Evolutionary conservation across 1,140 invertebrate species (phyloP).

Genomic region (Euwallacea similis): DNA sequence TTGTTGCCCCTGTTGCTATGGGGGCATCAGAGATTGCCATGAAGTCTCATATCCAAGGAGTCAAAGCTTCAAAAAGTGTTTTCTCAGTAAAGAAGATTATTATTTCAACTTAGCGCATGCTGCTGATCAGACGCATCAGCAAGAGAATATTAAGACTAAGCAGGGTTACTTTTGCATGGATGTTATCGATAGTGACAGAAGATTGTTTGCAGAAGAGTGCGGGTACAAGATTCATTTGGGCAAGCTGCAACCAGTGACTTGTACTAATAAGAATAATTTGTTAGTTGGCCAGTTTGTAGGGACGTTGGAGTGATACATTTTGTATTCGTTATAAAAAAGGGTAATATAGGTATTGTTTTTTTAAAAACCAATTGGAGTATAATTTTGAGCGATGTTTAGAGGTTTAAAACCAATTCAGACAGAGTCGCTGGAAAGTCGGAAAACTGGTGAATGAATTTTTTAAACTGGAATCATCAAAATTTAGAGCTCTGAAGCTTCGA

Average conservation of each 20-base stretch:
- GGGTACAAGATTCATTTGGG: constrained; percentile 76
- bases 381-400: too few relatives aligned
- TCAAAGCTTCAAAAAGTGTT: constrained; percentile 55
- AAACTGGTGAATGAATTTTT: too few relatives aligned
- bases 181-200: constrained; percentile 85
- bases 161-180: constrained; percentile 84
- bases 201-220: constrained; percentile 68
- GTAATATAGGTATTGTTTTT: too few relatives aligned
- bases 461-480: too few relatives aligned
- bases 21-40: constrained; percentile 75
- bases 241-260: constrained; percentile 75
- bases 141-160: constrained; percentile 66
- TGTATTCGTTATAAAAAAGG: too few relatives aligned
- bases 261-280: constrained; percentile 93
- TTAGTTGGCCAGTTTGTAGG: constrained; percentile 65
- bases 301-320: too few relatives aligned
- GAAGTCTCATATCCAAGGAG: constrained; percentile 76
- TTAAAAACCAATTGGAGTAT: too few relatives aligned
- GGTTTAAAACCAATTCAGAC: too few relatives aligned
- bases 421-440: not conserved
- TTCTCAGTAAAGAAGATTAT: constrained; percentile 29
- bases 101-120: constrained; percentile 84
- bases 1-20: constrained; percentile 94
- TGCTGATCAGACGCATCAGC: constrained; percentile 85
- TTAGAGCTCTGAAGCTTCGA: too few relatives aligned